Percentiles rank a stretch among this genome's conserved stretches.
phyloP scores from a whole-genome alignment of 2,888 invertebrate species.

The Clanis bilineata region DNA sequence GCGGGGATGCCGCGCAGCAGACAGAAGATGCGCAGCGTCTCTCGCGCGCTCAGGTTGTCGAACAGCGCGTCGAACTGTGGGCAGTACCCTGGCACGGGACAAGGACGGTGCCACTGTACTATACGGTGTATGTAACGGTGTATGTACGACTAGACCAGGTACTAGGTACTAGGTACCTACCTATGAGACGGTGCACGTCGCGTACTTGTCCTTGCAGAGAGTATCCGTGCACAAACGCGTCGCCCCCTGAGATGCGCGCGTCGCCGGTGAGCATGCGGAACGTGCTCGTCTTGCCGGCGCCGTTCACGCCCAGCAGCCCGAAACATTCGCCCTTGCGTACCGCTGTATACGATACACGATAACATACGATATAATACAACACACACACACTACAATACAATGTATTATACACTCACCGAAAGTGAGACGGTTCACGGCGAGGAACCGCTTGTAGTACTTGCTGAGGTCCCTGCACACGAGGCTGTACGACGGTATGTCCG shows the following conservation, averaged over 20 bases:
- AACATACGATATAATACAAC: not conserved
- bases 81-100: slow-evolving; percentile 84
- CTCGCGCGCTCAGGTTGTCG: slow-evolving; percentile 86
- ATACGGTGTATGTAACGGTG: not conserved
- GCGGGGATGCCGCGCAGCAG: slow-evolving; percentile 84
- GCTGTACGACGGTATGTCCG: slow-evolving; percentile 65
- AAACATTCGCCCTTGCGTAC: slow-evolving; percentile 85
- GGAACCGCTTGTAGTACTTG: slow-evolving; percentile 87
- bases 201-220: slow-evolving; percentile 14
- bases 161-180: not conserved
- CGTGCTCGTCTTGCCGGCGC: slow-evolving; percentile 94
- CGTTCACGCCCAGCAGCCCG: slow-evolving; percentile 91
- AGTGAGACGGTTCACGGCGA: slow-evolving; percentile 90
- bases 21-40: slow-evolving; percentile 85
- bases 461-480: slow-evolving; percentile 86
- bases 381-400: not conserved
- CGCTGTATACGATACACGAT: not conserved
- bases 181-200: slow-evolving; percentile 15
- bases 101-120: not conserved
- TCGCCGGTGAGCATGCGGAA: slow-evolving; percentile 95
- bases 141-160: not conserved
- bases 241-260: slow-evolving; percentile 85
- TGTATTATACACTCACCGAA: slow-evolving; percentile 70
- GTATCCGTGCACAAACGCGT: slow-evolving; percentile 67
- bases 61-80: slow-evolving; percentile 89